Percentiles rank a stretch among this genome's conserved stretches.
These are phyloP conservation scores for Eulemur rubriventer DNA, from an alignment of 2,797 vertebrate genomes.

Conservation along the genomic window DNA sequence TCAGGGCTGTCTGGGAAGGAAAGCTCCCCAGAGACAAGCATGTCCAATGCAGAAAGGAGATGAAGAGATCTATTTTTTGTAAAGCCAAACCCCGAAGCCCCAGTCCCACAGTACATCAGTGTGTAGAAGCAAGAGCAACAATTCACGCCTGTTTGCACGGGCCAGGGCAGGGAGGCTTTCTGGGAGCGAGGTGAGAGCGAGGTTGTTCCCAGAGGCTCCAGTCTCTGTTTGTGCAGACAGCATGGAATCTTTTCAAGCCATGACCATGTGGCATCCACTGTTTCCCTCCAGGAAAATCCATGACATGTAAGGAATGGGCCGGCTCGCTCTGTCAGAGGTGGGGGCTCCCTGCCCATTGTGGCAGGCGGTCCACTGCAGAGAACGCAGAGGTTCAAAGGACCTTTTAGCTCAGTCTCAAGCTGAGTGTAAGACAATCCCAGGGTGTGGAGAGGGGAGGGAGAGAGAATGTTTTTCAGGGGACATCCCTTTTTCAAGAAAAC, in stretches of 20 bases:
- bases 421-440: not conserved
- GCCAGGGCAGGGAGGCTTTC: slow-evolving; percentile 59
- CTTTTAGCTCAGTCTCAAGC: not conserved
- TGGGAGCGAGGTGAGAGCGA: slow-evolving; percentile 59
- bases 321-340: not conserved
- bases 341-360: not conserved
- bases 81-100: slow-evolving; percentile 47
- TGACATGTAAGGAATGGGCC: slow-evolving; percentile 27
- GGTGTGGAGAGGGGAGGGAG: not conserved
- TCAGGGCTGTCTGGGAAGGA: slow-evolving; percentile 13
- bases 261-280: slow-evolving; percentile 54
- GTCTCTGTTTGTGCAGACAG: slow-evolving; percentile 80
- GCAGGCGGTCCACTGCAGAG: not conserved
- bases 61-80: slow-evolving; percentile 38
- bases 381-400: not conserved
- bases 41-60: slow-evolving; percentile 30
- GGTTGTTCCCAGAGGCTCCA: slow-evolving; percentile 70
- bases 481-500: not conserved
- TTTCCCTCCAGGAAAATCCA: slow-evolving; percentile 68
- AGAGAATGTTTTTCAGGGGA: not conserved
- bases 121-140: slow-evolving; percentile 71
- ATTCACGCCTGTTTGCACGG: slow-evolving; percentile 69
- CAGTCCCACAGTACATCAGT: slow-evolving; percentile 73
- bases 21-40: slow-evolving; percentile 13
- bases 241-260: slow-evolving; percentile 78